Percentiles rank a stretch among this genome's conserved stretches.
phyloP scores from a whole-genome alignment of 2,113 vertebrate species.

The Antechinus stuartii region DNA sequence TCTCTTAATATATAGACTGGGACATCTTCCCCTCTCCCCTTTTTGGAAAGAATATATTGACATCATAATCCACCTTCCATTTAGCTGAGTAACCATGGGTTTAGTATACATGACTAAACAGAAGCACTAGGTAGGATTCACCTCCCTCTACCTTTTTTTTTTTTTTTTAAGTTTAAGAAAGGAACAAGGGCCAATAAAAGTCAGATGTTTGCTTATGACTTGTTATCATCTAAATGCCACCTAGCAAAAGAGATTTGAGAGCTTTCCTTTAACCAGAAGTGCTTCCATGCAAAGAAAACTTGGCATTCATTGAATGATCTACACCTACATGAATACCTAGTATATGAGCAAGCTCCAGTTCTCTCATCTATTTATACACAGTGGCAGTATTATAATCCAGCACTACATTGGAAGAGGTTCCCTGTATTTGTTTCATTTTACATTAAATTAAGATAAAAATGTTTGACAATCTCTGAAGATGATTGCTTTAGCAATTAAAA shows the following conservation, averaged over 20 bases:
- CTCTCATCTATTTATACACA: conserved; percentile 11
- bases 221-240: conserved; percentile 6
- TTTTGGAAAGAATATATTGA: conserved; percentile 79
- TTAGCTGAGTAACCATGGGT: conserved; percentile 55
- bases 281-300: conserved; percentile 34
- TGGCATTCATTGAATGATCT: conserved; percentile 9
- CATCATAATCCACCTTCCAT: conserved; percentile 78
- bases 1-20: conserved; percentile 79
- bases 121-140: not conserved
- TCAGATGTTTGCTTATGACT: conserved; percentile 46
- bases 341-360: conserved; percentile 49
- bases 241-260: conserved; percentile 34
- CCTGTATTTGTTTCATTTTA: not conserved
- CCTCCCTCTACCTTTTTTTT: not conserved
- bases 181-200: conserved; percentile 58
- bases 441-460: not conserved
- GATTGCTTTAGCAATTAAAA: not conserved
- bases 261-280: conserved; percentile 45
- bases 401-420: not conserved
- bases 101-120: not conserved
- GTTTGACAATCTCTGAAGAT: not conserved
- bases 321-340: conserved; percentile 65
- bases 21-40: conserved; percentile 58
- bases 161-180: conserved; percentile 45
- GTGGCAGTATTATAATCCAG: not conserved